Base-by-base conservation (phyloP, 2,888 invertebrate genomes). In the Tineola bisselliella region DNA sequence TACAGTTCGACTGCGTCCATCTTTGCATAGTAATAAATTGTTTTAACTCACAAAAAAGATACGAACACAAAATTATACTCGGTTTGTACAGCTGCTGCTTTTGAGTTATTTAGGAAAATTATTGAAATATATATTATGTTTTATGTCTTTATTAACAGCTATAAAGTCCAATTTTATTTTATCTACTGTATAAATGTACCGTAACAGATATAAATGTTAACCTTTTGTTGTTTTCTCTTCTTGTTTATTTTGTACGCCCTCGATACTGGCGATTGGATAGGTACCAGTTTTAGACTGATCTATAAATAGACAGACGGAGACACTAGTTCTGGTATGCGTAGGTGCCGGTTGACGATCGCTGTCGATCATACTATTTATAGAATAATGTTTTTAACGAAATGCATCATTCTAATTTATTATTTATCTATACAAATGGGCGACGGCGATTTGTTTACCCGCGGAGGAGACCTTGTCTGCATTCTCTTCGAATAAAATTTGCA, bases 401-500 rank as follows among this genome's bases (percentile, higher is more conserved):
- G 48, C 48, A 48, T 48, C 15, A 48, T 13, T 48, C 2, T 33
- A 58, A 31, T 58, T 25, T 33, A 33, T 58, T 58, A 33, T 58
- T 33, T 58, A 33, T 54, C n/a, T 12, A 31, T 31, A 33, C 58
- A 33, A 58, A 58, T 58, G 33, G 15, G 30, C 58, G 31, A n/a
- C 19, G 33, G 3, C 58, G 58, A 58, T 58, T 25, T 58, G 58
- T 58, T 58, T 58, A 58, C 33, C 33, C 58, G 33, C 31, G n/a
- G 48, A 19, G n/a, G 15, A 19, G 58, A 31, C 58, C 58, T 33
- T 33, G 19, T 58, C 13, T 15, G 17, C 58, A 58, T 58, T 58
- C 31, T 58, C 58, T 58, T 33, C n/a, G 58, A 31, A 58, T 58
- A 58, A 58, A 58, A 33, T 58, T 58, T 58, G 58, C 58, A 58